Evolutionary conservation across 2,888 invertebrate species (phyloP), one percentile per base, ranked within the genome.

Genomic region (Prenolepis imparis): DNA sequence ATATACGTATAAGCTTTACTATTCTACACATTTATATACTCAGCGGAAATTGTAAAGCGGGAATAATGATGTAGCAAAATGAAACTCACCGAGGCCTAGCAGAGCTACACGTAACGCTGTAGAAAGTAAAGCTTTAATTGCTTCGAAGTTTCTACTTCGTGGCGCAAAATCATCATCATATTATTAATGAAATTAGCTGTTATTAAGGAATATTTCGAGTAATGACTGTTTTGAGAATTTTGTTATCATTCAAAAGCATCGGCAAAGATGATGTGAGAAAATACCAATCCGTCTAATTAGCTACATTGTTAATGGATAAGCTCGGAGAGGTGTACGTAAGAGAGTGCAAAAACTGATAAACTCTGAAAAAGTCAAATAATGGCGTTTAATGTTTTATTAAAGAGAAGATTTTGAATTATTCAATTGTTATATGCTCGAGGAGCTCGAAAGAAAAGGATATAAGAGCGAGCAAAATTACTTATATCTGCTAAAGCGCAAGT

Each of bases 81-180:
- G 68, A 68, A 68, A 68, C 68, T 68, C 77, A 77, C 28, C 55
- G 77, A 68, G 77, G 77, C 77, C 28, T 68, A 28, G 68, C 77
- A 66, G 55, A 77, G 39, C n/a, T 77, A 57, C 55, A 77, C 68
- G 77, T 77, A 77, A 77, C 55, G 39, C 68, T 12, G 77, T 77
- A 77, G 77, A 77, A 77, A 77, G 77, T 77, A 77, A 77, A 77
- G 77, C 55, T 77, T 77, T 77, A 77, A 77, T 77, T 77, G 55
- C 77, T 39, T 55, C 39, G 24, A 52, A 55, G 77, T 77, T 77
- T 77, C 77, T 68, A 77, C 77, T 68, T 77, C 68, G 77, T 77
- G 55, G 77, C 77, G 77, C 77, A 77, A 68, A 77, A 68, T 55
- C 77, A 77, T 77, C 77, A 77, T 67, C 77, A 68, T 68, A 67